Conservation (phyloP, 2,888 invertebrate genomes). For the Agrypnus murinus region DNA sequence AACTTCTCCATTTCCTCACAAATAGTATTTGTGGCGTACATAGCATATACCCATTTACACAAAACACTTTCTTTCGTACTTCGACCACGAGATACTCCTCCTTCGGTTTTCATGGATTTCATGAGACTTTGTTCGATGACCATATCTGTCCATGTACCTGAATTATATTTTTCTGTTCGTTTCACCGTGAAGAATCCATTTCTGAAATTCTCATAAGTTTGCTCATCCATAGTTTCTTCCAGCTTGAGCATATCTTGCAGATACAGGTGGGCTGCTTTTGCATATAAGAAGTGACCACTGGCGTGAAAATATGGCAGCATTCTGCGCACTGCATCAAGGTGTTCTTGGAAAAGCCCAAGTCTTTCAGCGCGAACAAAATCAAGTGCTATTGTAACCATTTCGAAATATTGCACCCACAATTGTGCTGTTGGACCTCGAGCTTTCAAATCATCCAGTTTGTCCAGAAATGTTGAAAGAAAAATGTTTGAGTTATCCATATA, state of each 20-base stretch:
- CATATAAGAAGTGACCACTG: slow-evolving; percentile 65
- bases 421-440: too few species aligned
- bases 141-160: too few species aligned
- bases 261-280: slow-evolving; percentile 60
- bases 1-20: slow-evolving; percentile 56
- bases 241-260: too few species aligned
- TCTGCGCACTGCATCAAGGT: slow-evolving; percentile 60
- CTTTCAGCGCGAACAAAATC: slow-evolving; percentile 59
- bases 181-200: not conserved
- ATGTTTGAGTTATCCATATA: slow-evolving; percentile 46
- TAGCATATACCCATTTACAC: too few species aligned
- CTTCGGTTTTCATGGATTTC: slow-evolving; percentile 36
- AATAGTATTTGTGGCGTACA: too few species aligned
- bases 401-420: too few species aligned
- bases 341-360: slow-evolving; percentile 57
- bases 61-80: too few species aligned
- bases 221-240: slow-evolving; percentile 59
- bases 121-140: slow-evolving; percentile 6
- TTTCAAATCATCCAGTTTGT: slow-evolving; percentile 24
- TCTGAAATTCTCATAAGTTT: slow-evolving; percentile 56
- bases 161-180: too few species aligned
- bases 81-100: slow-evolving; percentile 55
- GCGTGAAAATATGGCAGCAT: too few species aligned
- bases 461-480: slow-evolving; percentile 49
- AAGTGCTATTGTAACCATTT: slow-evolving; percentile 34